Conservation (phyloP, 2,113 vertebrate genomes). For the Theristicus caerulescens region DNA sequence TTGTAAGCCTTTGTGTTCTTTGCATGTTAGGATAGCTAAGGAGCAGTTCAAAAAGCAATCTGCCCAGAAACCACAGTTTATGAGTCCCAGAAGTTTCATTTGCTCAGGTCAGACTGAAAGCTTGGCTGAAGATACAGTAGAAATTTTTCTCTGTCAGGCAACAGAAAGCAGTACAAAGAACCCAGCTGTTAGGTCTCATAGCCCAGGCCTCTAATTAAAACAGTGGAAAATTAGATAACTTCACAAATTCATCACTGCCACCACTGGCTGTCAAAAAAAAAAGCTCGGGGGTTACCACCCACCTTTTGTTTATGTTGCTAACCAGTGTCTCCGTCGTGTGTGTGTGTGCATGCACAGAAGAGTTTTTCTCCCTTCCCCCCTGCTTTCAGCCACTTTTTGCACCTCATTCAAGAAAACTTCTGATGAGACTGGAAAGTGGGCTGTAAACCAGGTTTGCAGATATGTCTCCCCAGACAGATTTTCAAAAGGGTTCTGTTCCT, state of each 20-base stretch:
- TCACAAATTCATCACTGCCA: constrained; percentile 94
- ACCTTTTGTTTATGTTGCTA: constrained; percentile 88
- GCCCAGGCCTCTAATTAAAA: constrained; percentile 98
- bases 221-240: constrained; percentile 99
- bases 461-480: neutral
- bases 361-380: neutral
- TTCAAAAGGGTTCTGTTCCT: neutral
- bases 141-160: constrained; percentile 98
- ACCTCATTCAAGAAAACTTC: constrained; percentile 44
- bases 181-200: constrained; percentile 94
- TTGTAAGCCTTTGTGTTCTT: constrained; percentile 67
- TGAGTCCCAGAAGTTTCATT: constrained; percentile 78
- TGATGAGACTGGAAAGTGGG: neutral
- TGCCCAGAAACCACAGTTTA: constrained; percentile 80
- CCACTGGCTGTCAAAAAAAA: constrained; percentile 86
- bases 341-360: constrained; percentile 25
- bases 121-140: constrained; percentile 81
- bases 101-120: constrained; percentile 79
- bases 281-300: constrained; percentile 85
- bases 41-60: constrained; percentile 72
- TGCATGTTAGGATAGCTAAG: constrained; percentile 55
- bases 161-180: constrained; percentile 88
- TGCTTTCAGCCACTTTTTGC: constrained; percentile 33
- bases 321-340: constrained; percentile 78
- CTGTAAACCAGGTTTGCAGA: neutral